phyloP scores from a whole-genome alignment of 2,113 vertebrate genomes.

The Galemys pyrenaicus region DNA sequence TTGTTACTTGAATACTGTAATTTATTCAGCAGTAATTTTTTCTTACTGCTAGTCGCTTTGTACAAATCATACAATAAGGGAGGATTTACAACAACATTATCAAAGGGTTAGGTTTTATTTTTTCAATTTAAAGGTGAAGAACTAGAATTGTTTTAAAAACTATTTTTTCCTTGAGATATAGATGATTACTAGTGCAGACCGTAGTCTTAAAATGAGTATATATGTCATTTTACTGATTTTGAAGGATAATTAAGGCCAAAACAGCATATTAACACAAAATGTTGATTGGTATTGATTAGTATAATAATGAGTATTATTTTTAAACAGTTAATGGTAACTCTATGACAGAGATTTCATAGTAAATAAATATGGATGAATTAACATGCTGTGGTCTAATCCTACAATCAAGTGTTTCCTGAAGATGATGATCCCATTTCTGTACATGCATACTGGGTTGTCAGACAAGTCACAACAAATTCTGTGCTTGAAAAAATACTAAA shows the following conservation, averaged over 20 bases:
- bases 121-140: neutral
- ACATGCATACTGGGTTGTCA: conserved; percentile 55
- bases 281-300: neutral
- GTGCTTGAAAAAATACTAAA: neutral
- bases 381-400: conserved; percentile 65
- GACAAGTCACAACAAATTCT: too few relatives aligned
- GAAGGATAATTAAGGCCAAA: neutral
- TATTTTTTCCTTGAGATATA: neutral
- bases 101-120: neutral
- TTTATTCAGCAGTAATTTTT: neutral
- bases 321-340: conserved; percentile 63
- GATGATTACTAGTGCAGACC: neutral
- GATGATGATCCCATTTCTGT: conserved; percentile 67
- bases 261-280: neutral
- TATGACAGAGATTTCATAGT: conserved; percentile 46
- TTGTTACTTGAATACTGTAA: neutral
- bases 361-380: conserved; percentile 68
- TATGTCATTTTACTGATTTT: neutral
- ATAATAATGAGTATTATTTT: neutral
- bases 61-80: neutral
- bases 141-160: neutral
- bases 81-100: neutral
- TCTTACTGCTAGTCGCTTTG: neutral
- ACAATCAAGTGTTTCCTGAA: conserved; percentile 74
- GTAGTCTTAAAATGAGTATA: neutral